These are phyloP conservation scores for Kryptopterus vitreolus DNA, from an alignment of 2,797 vertebrate species.

Conservation along the genomic window DNA sequence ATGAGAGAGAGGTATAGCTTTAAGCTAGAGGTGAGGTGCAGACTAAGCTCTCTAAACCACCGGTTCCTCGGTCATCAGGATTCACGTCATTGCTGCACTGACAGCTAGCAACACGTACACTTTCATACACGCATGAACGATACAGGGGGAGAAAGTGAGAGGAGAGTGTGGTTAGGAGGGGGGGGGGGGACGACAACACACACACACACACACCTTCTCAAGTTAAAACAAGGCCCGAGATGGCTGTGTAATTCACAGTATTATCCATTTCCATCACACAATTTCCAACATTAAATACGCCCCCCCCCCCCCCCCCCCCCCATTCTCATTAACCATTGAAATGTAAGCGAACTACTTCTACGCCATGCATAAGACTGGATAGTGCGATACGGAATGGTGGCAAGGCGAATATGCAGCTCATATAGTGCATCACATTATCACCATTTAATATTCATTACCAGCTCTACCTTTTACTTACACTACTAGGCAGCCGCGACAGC, in stretches of 20 bases:
- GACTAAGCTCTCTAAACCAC: background rate
- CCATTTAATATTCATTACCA: background rate
- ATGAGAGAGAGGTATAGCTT: background rate
- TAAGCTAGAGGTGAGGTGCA: background rate
- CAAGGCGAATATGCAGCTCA: background rate
- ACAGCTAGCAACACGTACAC: background rate
- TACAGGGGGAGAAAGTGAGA: too few relatives aligned
- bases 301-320: too few relatives aligned
- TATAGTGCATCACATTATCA: background rate
- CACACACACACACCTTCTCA: background rate
- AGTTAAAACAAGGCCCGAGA: background rate
- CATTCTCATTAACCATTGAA: background rate
- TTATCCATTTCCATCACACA: background rate
- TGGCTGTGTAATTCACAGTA: background rate
- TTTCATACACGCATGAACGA: background rate
- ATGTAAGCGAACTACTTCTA: background rate
- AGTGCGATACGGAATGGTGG: background rate
- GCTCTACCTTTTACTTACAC: background rate
- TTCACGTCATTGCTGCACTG: background rate
- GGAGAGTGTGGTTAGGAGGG: too few relatives aligned
- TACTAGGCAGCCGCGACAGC: background rate
- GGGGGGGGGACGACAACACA: too few relatives aligned
- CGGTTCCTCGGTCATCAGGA: background rate
- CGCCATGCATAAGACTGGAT: background rate
- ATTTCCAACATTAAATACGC: background rate